A percentile compares a stretch with the other conserved stretches of the same genome.
Evolutionary conservation across 2,113 vertebrate genomes (phyloP).

Genomic region (Rhegmatorhina hoffmannsi): DNA sequence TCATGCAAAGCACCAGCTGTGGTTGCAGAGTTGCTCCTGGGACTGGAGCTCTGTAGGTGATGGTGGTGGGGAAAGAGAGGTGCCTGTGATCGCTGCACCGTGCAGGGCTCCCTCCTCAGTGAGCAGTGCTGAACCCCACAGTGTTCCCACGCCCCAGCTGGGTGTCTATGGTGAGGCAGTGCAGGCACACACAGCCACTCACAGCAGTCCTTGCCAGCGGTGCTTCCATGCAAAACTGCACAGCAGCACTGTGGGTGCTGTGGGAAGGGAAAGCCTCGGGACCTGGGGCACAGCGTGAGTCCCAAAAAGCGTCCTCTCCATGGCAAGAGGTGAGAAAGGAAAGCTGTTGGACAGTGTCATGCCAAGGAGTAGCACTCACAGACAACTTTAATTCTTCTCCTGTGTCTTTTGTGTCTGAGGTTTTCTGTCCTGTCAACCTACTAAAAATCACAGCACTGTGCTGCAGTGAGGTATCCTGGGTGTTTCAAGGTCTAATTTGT

Average conservation of each 20-base stretch:
- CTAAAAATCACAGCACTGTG: accelerated
- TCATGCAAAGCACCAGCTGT: accelerated
- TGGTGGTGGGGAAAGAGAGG: not conserved
- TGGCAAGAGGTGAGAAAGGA: not conserved
- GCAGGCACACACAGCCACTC: not conserved
- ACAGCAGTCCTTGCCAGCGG: too few species aligned
- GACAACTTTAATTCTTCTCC: not conserved
- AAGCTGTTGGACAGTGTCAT: accelerated
- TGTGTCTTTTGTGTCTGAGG: not conserved
- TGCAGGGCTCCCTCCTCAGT: accelerated
- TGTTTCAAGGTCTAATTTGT: accelerated
- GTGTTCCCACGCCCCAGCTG: accelerated
- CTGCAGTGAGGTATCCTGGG: not conserved
- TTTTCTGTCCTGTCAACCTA: not conserved
- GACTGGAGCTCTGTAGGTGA: accelerated
- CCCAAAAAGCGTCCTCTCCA: not conserved
- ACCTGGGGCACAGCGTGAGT: accelerated
- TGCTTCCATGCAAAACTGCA: too few species aligned
- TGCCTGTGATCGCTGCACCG: accelerated
- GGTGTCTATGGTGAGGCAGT: not conserved
- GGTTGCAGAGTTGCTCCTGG: accelerated
- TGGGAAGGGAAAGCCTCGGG: not conserved
- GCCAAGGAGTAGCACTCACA: not conserved
- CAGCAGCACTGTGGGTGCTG: not conserved
- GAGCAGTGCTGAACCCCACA: accelerated